phyloP scores from a whole-genome alignment of 1,140 invertebrate species.

The Drosophila mojavensis region DNA sequence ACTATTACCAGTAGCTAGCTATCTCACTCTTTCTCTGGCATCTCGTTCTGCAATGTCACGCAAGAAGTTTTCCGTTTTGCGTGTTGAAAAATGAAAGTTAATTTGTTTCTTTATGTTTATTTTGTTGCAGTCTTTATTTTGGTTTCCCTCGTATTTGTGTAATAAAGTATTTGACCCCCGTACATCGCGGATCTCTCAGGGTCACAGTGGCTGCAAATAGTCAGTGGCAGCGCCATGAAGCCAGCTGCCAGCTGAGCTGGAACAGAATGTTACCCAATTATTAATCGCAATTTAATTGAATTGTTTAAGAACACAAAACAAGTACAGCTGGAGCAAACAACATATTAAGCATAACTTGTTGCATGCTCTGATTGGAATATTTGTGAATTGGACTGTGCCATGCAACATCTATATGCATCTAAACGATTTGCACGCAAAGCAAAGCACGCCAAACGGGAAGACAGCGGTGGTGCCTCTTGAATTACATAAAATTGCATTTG shows the following conservation, averaged over 20 bases:
- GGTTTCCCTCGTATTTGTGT: slow-evolving; percentile 18
- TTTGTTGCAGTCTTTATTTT: not conserved
- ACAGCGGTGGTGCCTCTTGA: slow-evolving; percentile 50
- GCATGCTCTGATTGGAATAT: slow-evolving; percentile 68
- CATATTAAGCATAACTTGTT: slow-evolving; percentile 68
- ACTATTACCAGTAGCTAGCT: slow-evolving; percentile 5
- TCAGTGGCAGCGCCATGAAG: slow-evolving; percentile 44
- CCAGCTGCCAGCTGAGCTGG: slow-evolving; percentile 52
- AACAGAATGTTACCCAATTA: slow-evolving; percentile 58
- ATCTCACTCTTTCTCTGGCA: slow-evolving; percentile 7
- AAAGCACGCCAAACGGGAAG: slow-evolving; percentile 13
- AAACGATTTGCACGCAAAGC: slow-evolving; percentile 68
- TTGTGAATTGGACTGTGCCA: slow-evolving; percentile 77
- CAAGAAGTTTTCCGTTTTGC: slow-evolving; percentile 72
- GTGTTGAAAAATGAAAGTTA: slow-evolving; percentile 79
- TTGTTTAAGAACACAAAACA: slow-evolving; percentile 64
- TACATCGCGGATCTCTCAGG: slow-evolving; percentile 14
- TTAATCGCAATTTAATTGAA: slow-evolving; percentile 78
- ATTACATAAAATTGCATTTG: slow-evolving; percentile 82
- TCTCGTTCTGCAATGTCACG: slow-evolving; percentile 63
- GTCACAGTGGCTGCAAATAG: slow-evolving; percentile 33
- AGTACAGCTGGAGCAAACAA: slow-evolving; percentile 26
- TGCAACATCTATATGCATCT: slow-evolving; percentile 46
- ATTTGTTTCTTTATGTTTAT: slow-evolving; percentile 37
- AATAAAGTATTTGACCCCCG: slow-evolving; percentile 59